Percentiles rank a stretch among this genome's conserved stretches.
Evolutionary conservation across 2,888 invertebrate genomes (phyloP).

Genomic region (Petrolisthes cinctipes): DNA sequence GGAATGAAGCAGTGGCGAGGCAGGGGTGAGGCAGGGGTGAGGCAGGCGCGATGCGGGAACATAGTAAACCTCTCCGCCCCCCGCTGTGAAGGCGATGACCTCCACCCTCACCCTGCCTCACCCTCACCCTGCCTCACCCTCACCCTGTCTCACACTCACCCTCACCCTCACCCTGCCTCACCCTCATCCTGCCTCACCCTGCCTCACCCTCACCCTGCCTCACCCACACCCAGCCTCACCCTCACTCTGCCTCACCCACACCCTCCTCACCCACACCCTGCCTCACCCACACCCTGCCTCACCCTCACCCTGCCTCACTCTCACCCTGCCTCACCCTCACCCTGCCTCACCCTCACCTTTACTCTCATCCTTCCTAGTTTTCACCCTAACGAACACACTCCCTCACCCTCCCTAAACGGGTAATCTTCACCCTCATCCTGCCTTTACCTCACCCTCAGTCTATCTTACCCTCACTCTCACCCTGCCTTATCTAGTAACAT

Average conservation of each 20-base stretch:
- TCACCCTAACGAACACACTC: background rate
- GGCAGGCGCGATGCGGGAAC: background rate
- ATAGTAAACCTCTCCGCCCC: background rate
- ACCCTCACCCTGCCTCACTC: background rate
- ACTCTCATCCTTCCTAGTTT: background rate
- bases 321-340: background rate
- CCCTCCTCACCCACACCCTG: too few relatives aligned
- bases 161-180: background rate
- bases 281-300: too few relatives aligned
- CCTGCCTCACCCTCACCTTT: background rate
- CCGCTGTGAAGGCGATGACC: background rate
- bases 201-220: background rate
- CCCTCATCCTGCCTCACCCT: background rate
- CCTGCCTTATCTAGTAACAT: background rate
- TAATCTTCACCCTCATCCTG: too few relatives aligned
- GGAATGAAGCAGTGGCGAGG: background rate
- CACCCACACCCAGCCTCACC: too few relatives aligned
- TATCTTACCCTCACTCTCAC: too few relatives aligned
- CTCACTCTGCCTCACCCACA: constrained; percentile 15
- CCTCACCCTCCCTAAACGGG: background rate
- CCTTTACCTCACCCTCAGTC: background rate
- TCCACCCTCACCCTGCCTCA: constrained; percentile 5
- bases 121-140: background rate
- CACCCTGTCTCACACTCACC: background rate
- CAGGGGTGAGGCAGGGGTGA: background rate